Conservation (phyloP, 35 echinoderm and acorn worm genomes). For the Stichopus chloronotus region DNA sequence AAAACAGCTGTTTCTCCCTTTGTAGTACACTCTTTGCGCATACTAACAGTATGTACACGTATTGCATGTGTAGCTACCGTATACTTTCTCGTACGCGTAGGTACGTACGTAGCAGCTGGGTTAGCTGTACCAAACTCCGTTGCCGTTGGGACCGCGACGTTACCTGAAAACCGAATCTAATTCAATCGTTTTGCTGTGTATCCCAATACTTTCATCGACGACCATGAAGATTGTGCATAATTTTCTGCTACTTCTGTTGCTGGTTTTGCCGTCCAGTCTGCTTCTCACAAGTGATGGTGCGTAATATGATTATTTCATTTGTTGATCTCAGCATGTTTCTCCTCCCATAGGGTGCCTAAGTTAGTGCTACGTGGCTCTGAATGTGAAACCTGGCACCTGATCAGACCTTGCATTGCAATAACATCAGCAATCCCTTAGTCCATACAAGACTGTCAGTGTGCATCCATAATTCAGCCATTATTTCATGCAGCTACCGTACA, state of each 20-base stretch:
- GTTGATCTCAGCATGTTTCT: slow-evolving; percentile 32
- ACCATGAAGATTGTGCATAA: slow-evolving; percentile 82
- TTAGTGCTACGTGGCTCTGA: slow-evolving; percentile 54
- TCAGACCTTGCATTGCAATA: not conserved
- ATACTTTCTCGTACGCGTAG: too few relatives aligned
- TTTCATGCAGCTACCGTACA: too few relatives aligned
- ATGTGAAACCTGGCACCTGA: not conserved
- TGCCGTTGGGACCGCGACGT: not conserved
- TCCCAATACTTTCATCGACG: not conserved
- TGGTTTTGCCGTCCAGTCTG: slow-evolving; percentile 88
- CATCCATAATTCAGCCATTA: too few relatives aligned
- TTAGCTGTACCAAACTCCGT: too few relatives aligned
- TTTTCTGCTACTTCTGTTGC: slow-evolving; percentile 79
- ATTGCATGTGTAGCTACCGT: too few relatives aligned
- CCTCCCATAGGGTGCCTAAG: not conserved
- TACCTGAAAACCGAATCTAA: not conserved
- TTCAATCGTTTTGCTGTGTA: not conserved
- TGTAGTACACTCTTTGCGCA: too few relatives aligned
- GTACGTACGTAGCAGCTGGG: too few relatives aligned
- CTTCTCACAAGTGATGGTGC: slow-evolving; percentile 79
- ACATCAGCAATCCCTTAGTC: too few relatives aligned
- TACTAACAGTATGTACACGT: too few relatives aligned
- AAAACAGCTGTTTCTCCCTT: too few relatives aligned
- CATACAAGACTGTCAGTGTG: too few relatives aligned
- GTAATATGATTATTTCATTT: slow-evolving; percentile 1